Evolutionary conservation across 1,140 invertebrate species (phyloP).

Genomic region (Atta texana): DNA sequence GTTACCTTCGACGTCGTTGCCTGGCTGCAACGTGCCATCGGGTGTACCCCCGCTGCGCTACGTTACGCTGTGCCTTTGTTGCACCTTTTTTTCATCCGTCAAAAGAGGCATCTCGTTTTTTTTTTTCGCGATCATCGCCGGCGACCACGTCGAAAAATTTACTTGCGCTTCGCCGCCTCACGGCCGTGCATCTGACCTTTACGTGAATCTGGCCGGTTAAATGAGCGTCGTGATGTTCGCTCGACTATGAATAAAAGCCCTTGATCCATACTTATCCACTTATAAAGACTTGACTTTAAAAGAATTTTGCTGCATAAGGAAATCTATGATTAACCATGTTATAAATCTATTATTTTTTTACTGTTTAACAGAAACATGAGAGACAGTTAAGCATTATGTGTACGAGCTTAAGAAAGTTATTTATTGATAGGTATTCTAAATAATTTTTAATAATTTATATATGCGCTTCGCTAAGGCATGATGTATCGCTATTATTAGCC

Average conservation of each 20-base stretch:
- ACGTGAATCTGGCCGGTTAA: conserved; percentile 34
- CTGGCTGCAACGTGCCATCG: conserved; percentile 71
- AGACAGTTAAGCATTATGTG: background rate
- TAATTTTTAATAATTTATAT: conserved; percentile 6
- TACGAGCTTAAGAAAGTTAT: background rate
- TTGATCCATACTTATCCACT: background rate
- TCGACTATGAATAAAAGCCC: background rate
- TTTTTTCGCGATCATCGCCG: conserved; percentile 68
- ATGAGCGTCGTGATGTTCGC: conserved; percentile 8
- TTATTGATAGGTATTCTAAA: background rate
- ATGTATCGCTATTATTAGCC: conserved; percentile 11
- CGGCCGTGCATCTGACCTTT: background rate
- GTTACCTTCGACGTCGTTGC: conserved; percentile 58
- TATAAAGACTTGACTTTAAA: background rate
- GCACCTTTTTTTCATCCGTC: conserved; percentile 73
- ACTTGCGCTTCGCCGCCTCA: conserved; percentile 51
- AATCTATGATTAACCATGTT: background rate
- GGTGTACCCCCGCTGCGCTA: conserved; percentile 76
- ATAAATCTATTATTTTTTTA: background rate
- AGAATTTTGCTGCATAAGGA: background rate
- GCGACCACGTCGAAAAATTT: conserved; percentile 62
- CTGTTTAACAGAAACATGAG: background rate
- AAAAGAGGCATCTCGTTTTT: conserved; percentile 63
- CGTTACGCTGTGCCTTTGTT: conserved; percentile 77
- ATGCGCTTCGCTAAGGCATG: background rate